Evolutionary conservation across 92 coral and sea anemone genomes (phyloP), one percentile per base, ranked within the genome.

Genomic region (Micromussa lordhowensis): DNA sequence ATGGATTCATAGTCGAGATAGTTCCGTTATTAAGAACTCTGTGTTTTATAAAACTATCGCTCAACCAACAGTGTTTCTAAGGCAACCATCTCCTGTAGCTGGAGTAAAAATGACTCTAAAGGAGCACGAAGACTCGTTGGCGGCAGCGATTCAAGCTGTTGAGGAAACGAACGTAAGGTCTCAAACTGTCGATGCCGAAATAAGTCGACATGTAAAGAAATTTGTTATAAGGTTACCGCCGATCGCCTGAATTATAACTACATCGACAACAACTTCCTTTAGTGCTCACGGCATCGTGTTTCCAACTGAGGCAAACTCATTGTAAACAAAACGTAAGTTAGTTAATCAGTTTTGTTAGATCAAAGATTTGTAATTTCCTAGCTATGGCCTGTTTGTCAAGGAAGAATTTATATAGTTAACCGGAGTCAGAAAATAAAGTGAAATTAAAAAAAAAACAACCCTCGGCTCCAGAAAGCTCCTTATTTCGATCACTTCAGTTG

Each of bases 171-270:
- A 83, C 92, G 73, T 26, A 36, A 88, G 18, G 29, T 15, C 78
- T 64, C 78, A 89, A 18, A 4, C 89, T 53, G 90, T 79, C 9
- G 78, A 64, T 32, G 53, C 34, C 8, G 92, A 74, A 30, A 72
- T 63, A 9, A 13, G 63, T 15, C 66, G 72, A 28, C 88, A 58
- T 1, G 68, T 84, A 12, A 89, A 84, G 84, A 89, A 84, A 57
- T 89, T 83, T 76, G 92, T 89, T 26, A 51, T 89, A 22, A 61
- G 84, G 64, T 70, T 89, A 21, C 92, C 92, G 1, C 92, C 92
- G 69, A 84, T 89, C 24, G 69, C 79, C 69, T 87, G 57, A 68
- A 34, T 11, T 0, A 5, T 5, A 8, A 44, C 7, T 4, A 6
- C 48, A 40, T 4, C 51, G 10, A 44, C 51, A 44, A 8, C 51